Conservation (phyloP, 1,140 invertebrate genomes). For the Formica selysi region DNA sequence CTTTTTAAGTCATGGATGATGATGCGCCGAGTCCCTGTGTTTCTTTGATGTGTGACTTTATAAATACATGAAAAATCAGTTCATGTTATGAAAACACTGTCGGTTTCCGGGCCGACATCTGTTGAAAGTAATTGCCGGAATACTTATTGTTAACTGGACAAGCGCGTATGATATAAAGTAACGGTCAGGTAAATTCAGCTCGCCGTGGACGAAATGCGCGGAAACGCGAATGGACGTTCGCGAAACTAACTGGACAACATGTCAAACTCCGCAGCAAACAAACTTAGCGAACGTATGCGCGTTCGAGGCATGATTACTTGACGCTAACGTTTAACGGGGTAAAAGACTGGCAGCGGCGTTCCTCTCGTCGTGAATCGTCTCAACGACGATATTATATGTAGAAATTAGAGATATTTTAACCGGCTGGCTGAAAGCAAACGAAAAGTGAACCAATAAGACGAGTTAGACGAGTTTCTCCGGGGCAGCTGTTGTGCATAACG, state of each 20-base stretch:
- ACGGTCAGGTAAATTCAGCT: conserved; percentile 10
- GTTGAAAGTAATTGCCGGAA: not conserved
- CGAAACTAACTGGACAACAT: not conserved
- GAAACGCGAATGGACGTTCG: not conserved
- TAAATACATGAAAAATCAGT: conserved; percentile 25
- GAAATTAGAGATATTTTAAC: conserved; percentile 28
- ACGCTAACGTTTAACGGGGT: conserved; percentile 5
- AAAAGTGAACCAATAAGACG: conserved; percentile 42
- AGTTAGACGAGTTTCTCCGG: conserved; percentile 32
- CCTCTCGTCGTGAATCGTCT: not conserved
- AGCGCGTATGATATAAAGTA: not conserved
- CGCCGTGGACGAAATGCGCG: not conserved
- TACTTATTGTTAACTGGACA: too few relatives aligned
- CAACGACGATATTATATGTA: conserved; percentile 1
- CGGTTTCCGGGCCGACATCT: not conserved
- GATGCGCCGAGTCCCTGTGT: not conserved
- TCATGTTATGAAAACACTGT: not conserved
- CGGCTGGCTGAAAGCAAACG: conserved; percentile 24
- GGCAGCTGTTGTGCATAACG: conserved; percentile 49
- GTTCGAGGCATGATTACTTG: conserved; percentile 16
- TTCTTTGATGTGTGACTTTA: not conserved
- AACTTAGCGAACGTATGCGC: not conserved
- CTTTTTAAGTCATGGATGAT: conserved; percentile 47
- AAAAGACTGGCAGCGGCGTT: not conserved
- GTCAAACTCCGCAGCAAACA: too few relatives aligned